Conservation (phyloP, 2,888 invertebrate genomes). For the Eurois occulta region DNA sequence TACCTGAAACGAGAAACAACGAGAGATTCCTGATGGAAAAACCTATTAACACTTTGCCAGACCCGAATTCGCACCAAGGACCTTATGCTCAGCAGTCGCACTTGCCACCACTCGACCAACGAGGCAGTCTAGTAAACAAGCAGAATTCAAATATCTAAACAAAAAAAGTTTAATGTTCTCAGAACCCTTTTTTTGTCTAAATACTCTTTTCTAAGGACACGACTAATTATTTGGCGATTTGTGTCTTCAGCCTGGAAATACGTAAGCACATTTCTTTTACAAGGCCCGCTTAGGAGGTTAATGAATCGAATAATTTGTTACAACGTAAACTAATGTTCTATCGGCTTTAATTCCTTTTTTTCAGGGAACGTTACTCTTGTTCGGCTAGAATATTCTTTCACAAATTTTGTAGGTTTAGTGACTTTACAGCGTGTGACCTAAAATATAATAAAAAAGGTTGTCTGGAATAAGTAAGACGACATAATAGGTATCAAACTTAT, state of each 20-base stretch:
- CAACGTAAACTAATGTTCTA: constrained; percentile 56
- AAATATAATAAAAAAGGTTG: neutral
- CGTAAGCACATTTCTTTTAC: constrained; percentile 60
- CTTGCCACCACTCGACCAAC: neutral
- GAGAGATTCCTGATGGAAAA: too few relatives aligned
- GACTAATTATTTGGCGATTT: constrained; percentile 67
- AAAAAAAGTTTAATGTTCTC: neutral
- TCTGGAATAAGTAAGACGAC: too few relatives aligned
- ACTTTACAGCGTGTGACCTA: neutral
- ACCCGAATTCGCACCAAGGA: neutral
- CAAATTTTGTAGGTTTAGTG: constrained; percentile 1
- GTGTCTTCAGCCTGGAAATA: constrained; percentile 54
- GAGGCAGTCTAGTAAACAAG: neutral
- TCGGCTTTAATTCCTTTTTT: constrained; percentile 50
- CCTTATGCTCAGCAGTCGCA: neutral
- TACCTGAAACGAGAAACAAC: too few relatives aligned
- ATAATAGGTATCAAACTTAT: neutral
- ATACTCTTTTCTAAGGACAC: constrained; percentile 34
- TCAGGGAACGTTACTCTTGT: neutral
- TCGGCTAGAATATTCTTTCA: neutral
- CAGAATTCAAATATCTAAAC: neutral
- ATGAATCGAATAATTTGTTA: constrained; percentile 69
- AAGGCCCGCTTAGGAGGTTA: constrained; percentile 63
- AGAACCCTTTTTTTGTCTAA: constrained; percentile 34
- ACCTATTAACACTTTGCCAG: too few relatives aligned